These are phyloP conservation scores for Nesidiocoris tenuis DNA, from an alignment of 2,888 invertebrate species.

Conservation along the genomic window DNA sequence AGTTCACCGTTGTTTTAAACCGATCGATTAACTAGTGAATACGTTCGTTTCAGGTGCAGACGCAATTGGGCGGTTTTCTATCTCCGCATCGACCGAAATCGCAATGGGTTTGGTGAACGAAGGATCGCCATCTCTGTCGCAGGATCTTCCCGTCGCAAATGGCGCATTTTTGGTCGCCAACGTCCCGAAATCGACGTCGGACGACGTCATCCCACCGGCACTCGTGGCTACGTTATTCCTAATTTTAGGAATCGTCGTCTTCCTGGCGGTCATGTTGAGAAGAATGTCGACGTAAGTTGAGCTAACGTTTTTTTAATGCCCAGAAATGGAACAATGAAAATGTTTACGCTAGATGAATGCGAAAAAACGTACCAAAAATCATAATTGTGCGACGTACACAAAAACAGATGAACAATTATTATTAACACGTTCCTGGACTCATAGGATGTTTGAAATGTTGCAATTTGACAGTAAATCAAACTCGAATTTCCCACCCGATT, in stretches of 20 bases:
- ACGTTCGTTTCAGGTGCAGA: not conserved
- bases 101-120: not conserved
- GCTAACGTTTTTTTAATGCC: not conserved
- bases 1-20: too few species aligned
- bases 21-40: too few species aligned
- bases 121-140: not conserved
- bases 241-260: slow-evolving; percentile 24
- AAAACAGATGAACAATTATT: too few species aligned
- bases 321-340: not conserved
- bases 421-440: too few species aligned
- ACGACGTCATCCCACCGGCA: not conserved
- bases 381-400: too few species aligned
- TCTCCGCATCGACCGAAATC: not conserved
- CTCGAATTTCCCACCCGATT: too few species aligned
- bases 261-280: slow-evolving; percentile 29
- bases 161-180: not conserved
- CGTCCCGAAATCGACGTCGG: not conserved
- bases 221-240: slow-evolving; percentile 15
- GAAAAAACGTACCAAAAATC: too few species aligned
- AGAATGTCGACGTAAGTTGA: slow-evolving; percentile 16
- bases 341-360: too few species aligned
- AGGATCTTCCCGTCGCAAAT: not conserved
- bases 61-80: not conserved
- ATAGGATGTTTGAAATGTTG: too few species aligned
- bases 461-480: too few species aligned